Evolutionary conservation across 2,888 invertebrate genomes (phyloP).

Genomic region (Philereme transversata): DNA sequence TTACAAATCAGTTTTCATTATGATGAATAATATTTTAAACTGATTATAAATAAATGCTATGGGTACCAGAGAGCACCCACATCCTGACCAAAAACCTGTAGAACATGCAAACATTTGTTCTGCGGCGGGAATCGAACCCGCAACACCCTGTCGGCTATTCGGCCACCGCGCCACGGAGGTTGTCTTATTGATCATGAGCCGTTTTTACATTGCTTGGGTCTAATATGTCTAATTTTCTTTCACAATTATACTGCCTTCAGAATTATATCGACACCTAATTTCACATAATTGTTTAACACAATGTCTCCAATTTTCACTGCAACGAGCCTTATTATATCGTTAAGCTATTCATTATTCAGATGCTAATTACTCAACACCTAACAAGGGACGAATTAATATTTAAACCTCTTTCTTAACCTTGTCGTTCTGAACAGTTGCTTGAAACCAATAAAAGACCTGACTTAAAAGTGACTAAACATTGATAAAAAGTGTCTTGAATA

Average conservation of each 20-base stretch:
- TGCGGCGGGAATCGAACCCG: too few species aligned
- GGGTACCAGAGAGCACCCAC: too few species aligned
- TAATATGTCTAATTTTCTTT: too few species aligned
- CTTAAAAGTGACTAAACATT: background rate
- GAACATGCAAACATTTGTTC: too few species aligned
- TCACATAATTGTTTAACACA: slow-evolving; percentile 7
- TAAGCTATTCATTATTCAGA: slow-evolving; percentile 21
- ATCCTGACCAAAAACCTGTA: too few species aligned
- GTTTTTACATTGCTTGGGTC: too few species aligned
- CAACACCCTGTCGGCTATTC: too few species aligned
- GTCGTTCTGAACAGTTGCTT: background rate
- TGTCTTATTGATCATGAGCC: too few species aligned
- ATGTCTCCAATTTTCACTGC: slow-evolving; percentile 12
- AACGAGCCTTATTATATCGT: slow-evolving; percentile 23
- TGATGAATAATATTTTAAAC: too few species aligned
- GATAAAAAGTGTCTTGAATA: background rate
- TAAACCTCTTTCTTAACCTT: background rate
- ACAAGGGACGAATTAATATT: slow-evolving; percentile 14
- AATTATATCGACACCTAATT: background rate
- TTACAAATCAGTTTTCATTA: too few species aligned
- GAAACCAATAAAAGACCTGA: background rate
- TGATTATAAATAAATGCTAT: too few species aligned
- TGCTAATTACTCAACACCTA: slow-evolving; percentile 36
- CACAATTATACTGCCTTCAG: background rate
- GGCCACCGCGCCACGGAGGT: too few species aligned